Base-by-base conservation (phyloP, 2,113 vertebrate species). In the Zosterops hypoxanthus region DNA sequence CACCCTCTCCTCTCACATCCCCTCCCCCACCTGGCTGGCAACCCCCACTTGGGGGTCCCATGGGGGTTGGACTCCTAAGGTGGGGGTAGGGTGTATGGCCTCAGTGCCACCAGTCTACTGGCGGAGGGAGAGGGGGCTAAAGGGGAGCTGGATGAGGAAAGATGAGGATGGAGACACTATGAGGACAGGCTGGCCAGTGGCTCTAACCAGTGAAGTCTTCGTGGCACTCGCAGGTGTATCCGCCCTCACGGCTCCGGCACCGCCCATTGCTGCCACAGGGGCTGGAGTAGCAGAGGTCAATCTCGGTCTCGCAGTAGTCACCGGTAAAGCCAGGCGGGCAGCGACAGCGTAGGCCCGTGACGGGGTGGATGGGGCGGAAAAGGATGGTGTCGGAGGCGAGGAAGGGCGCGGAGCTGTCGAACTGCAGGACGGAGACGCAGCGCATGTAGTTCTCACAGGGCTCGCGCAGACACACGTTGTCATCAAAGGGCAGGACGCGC, bases 401-500 rank as follows among this genome's bases (percentile, higher is more conserved):
- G 77, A 99, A 99, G 33, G 99, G 99, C 2, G 99, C 99, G 1
- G 99, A 98, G 96, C 99, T 99, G 98, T 99, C 99, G 4, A 99
- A 99, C 95, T 98, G 98, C 73, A 99, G 98, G 89, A 99, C 99
- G 0, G 99, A 99, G 82, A 99, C 99, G 19, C 99, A 99, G 98
- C 99, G 99, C 99, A 99, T 99, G 98, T 99, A 99, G 98, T 99
- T 99, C 98, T 99, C 99, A 18, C 99, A 99, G 3, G 99, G 99
- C 95, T 99, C 99, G 0, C 99, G 98, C 63, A 99, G 98, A 96
- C 99, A 99, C 97, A 99, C 98, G 96, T 99, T 99, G 98, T 99
- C 99, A 10, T 99, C 99, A 33, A 99, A 99, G 55, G 99, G 99
- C 73, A 99, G 98, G 59, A 99, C 99, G 9, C 97, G 98, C 97